A percentile compares a stretch with the other conserved stretches of the same genome.
Conservation (phyloP, 2,888 invertebrate species). For the Prenolepis imparis region DNA sequence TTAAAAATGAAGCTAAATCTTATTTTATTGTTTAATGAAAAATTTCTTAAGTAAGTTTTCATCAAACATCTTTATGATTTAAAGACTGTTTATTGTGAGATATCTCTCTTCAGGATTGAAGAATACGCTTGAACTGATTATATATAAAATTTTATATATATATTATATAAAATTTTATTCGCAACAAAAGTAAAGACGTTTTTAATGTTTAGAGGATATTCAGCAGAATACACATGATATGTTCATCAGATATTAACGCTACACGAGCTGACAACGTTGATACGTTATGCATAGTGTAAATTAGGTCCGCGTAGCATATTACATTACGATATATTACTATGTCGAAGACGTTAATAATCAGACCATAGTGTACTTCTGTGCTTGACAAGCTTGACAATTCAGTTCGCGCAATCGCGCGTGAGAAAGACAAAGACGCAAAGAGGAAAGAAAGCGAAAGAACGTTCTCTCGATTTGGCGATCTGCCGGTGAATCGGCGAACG, state of each 20-base stretch:
- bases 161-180: not conserved
- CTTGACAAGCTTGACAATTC: slow-evolving; percentile 38
- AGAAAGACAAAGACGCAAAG: not conserved
- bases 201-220: not conserved
- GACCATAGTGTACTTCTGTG: slow-evolving; percentile 42
- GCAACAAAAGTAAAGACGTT: not conserved
- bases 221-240: not conserved
- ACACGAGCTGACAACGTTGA: not conserved
- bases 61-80: not conserved
- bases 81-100: not conserved
- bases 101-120: not conserved
- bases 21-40: not conserved
- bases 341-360: slow-evolving; percentile 36
- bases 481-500: slow-evolving; percentile 35
- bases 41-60: not conserved
- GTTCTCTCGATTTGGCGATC: slow-evolving; percentile 3
- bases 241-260: slow-evolving; percentile 6
- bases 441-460: not conserved
- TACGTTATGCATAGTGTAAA: slow-evolving; percentile 16
- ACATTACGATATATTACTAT: slow-evolving; percentile 23
- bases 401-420: slow-evolving; percentile 32
- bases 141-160: not conserved
- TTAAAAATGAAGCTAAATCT: not conserved
- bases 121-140: too few relatives aligned
- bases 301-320: slow-evolving; percentile 19